These are phyloP conservation scores for Drosophila fuyamai DNA, from an alignment of 1,140 invertebrate species.

Conservation along the genomic window DNA sequence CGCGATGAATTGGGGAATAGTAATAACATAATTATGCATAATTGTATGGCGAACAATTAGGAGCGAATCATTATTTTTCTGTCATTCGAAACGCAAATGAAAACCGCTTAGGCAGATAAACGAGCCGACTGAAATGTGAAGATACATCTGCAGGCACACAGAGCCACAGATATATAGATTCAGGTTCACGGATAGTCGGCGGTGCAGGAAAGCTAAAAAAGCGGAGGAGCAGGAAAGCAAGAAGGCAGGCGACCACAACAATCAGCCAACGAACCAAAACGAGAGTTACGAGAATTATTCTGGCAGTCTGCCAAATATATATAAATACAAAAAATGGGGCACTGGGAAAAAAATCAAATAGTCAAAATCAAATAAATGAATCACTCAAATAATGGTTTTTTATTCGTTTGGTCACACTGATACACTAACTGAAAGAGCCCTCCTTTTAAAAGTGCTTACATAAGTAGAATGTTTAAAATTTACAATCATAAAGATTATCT, in stretches of 20 bases:
- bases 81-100: conserved; percentile 52
- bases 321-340: conserved; percentile 15
- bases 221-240: background rate
- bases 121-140: background rate
- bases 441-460: too few species aligned
- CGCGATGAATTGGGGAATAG: background rate
- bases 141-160: conserved; percentile 15
- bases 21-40: conserved; percentile 53
- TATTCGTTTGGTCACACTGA: too few species aligned
- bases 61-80: conserved; percentile 34
- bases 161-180: background rate
- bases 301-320: conserved; percentile 58
- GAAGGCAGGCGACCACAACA: conserved; percentile 26
- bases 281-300: conserved; percentile 72
- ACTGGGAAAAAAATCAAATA: background rate
- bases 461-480: too few species aligned
- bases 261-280: conserved; percentile 54
- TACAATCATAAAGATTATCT: too few species aligned
- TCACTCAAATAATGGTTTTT: too few species aligned
- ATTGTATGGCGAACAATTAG: conserved; percentile 46
- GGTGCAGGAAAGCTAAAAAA: background rate
- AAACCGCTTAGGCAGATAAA: conserved; percentile 20
- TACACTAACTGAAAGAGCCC: too few species aligned
- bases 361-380: too few species aligned
- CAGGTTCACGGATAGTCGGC: background rate